Percentiles rank a stretch among this genome's conserved stretches.
phyloP scores from a whole-genome alignment of 2,113 vertebrate genomes.

The Sprattus sprattus region DNA sequence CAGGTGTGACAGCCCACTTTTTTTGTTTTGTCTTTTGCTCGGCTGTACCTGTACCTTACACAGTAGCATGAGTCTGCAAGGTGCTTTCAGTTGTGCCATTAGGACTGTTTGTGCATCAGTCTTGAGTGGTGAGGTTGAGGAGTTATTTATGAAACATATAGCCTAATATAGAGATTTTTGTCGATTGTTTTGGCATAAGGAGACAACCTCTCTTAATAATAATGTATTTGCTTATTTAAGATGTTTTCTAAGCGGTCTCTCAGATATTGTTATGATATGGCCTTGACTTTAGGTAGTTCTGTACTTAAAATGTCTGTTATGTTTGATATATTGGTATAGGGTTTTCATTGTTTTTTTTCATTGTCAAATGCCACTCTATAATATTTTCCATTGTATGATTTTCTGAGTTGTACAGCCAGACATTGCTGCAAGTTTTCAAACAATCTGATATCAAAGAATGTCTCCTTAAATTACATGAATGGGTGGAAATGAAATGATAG shows the following conservation, averaged over 20 bases:
- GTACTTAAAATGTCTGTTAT: not conserved
- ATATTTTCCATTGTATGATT: not conserved
- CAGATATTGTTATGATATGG: not conserved
- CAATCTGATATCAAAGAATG: not conserved
- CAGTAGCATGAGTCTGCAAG: too few relatives aligned
- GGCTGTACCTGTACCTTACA: not conserved
- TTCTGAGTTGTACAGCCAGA: not conserved
- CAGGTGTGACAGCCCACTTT: slow-evolving; percentile 30
- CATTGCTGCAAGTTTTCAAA: not conserved
- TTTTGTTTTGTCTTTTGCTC: slow-evolving; percentile 15
- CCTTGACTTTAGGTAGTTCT: slow-evolving; percentile 20
- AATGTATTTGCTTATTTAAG: slow-evolving; percentile 27
- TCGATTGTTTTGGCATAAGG: slow-evolving; percentile 7
- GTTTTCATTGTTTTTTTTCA: not conserved
- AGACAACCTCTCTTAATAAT: slow-evolving; percentile 7
- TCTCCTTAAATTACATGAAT: not conserved
- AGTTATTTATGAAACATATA: slow-evolving; percentile 3
- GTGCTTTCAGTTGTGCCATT: not conserved
- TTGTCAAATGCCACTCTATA: not conserved
- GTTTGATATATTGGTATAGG: not conserved
- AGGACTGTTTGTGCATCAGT: not conserved
- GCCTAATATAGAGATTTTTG: not conserved
- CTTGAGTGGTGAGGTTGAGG: slow-evolving; percentile 1
- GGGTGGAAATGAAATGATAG: not conserved
- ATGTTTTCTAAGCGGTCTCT: slow-evolving; percentile 20